phyloP scores from a whole-genome alignment of 2,113 vertebrate species.

The Pterocles burchelli region DNA sequence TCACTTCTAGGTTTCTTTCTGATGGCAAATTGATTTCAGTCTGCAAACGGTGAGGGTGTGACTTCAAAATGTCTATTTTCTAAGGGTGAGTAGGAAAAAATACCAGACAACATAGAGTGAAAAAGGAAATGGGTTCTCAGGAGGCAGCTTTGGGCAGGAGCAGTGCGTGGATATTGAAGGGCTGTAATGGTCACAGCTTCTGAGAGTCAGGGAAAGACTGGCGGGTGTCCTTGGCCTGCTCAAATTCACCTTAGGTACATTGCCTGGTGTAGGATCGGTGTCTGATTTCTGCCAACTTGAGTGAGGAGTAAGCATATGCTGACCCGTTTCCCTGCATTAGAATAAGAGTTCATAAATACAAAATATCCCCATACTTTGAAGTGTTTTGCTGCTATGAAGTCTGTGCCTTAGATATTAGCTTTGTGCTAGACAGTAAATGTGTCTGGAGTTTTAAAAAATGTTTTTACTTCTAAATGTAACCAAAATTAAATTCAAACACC shows the following conservation, averaged over 20 bases:
- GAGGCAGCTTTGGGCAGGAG: not conserved
- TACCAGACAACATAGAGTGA: rapidly evolving
- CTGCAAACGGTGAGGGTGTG: not conserved
- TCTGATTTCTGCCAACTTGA: not conserved
- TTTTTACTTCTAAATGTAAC: not conserved
- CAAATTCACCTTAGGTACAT: not conserved
- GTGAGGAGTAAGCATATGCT: not conserved
- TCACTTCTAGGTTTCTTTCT: not conserved
- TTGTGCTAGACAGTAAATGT: not conserved
- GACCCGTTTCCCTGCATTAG: not conserved
- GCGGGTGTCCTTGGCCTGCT: not conserved
- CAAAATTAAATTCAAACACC: not conserved
- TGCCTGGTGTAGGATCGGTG: not conserved
- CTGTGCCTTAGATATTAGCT: not conserved
- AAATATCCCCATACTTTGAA: not conserved
- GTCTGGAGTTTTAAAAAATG: not conserved
- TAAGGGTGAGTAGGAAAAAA: not conserved
- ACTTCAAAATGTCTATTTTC: not conserved
- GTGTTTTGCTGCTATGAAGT: not conserved
- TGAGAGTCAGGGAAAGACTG: not conserved
- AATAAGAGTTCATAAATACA: not conserved
- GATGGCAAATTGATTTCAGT: not conserved
- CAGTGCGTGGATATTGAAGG: not conserved
- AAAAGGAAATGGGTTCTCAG: not conserved
- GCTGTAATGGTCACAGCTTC: not conserved